A percentile compares a stretch with the other conserved stretches of the same genome.
These are phyloP conservation scores for Athalia circularis DNA, from an alignment of 2,888 invertebrate genomes.

Conservation along the genomic window DNA sequence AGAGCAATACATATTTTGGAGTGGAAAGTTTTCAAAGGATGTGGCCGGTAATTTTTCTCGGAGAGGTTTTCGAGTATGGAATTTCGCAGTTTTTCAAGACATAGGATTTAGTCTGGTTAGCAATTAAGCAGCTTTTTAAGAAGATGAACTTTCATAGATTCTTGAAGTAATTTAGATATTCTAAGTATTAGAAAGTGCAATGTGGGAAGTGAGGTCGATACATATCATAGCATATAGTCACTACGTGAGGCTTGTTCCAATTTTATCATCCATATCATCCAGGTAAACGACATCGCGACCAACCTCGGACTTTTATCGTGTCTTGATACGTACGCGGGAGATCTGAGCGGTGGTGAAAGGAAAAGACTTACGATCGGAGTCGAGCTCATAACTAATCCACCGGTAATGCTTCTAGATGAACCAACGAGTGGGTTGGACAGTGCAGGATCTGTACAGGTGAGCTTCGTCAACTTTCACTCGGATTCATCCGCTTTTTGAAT, in stretches of 20 bases:
- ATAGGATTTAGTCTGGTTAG: too few relatives aligned
- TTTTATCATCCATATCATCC: not conserved
- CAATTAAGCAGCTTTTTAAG: too few relatives aligned
- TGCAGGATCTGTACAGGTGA: slow-evolving; percentile 80
- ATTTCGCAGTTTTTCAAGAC: too few relatives aligned
- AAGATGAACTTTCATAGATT: too few relatives aligned
- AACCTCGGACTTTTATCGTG: slow-evolving; percentile 75
- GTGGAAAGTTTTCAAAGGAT: too few relatives aligned
- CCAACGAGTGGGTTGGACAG: slow-evolving; percentile 80
- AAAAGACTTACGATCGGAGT: slow-evolving; percentile 79
- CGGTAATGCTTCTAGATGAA: slow-evolving; percentile 79
- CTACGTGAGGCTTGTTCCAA: not conserved
- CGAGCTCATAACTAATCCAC: slow-evolving; percentile 79
- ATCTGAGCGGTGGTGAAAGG: slow-evolving; percentile 78
- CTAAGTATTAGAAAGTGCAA: not conserved
- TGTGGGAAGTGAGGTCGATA: not conserved
- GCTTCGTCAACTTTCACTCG: slow-evolving; percentile 56
- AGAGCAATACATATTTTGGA: too few relatives aligned
- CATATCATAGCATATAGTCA: not conserved
- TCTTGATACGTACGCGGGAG: slow-evolving; percentile 74
- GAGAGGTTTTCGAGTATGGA: too few relatives aligned
- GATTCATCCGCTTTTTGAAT: too few relatives aligned
- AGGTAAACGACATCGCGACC: slow-evolving; percentile 77
- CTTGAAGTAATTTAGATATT: too few relatives aligned
- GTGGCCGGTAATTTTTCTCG: too few relatives aligned